Evolutionary conservation across 2,113 vertebrate genomes (phyloP), one percentile per base, ranked within the genome.

Genomic region (Gasterosteus aculeatus): DNA sequence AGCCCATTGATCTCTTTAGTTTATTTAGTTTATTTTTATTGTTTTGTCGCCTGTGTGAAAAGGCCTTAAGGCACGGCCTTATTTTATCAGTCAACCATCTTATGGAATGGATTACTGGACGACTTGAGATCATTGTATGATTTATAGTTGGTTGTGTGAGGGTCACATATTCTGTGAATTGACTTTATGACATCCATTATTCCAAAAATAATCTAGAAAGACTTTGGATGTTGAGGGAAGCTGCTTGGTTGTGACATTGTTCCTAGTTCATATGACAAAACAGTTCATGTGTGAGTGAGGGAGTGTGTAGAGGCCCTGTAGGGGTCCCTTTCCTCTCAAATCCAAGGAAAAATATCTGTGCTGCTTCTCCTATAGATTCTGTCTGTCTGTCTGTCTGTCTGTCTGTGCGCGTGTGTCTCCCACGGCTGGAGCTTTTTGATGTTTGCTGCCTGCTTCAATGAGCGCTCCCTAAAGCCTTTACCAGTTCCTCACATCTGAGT

Each of bases 401-500:
- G 63, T 19, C 39, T 26, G 47, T 10, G 9, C 15, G 47, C 18
- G 47, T 4, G 9, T 11, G 9, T 29, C 19, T 54, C 3, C 11
- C 10, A 18, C 53, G n/a, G 39, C 42, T 78, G 38, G 10, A 53
- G 66, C 71, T 75, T 49, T 75, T 71, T 75, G 67, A 79, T 79
- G 67, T 67, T 75, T 67, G 56, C 61, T 71, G 39, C 19, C 35
- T 54, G 51, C 54, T 58, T 76, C 39, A 64, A 39, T 51, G 69
- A 82, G 51, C 63, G 10, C 39, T 47, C 73, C 69, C 63, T 72
- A 57, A 77, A 82, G 75, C 74, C 35, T 64, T 58, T 44, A 71
- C 74, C 74, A 58, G 41, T 57, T 72, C 51, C 64, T 49, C 10
- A 72, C 16, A 38, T 38, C 6, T 5, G 22, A 26, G 22, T 26